Conservation (phyloP, 2,888 invertebrate genomes). For the Pandemis heparana region DNA sequence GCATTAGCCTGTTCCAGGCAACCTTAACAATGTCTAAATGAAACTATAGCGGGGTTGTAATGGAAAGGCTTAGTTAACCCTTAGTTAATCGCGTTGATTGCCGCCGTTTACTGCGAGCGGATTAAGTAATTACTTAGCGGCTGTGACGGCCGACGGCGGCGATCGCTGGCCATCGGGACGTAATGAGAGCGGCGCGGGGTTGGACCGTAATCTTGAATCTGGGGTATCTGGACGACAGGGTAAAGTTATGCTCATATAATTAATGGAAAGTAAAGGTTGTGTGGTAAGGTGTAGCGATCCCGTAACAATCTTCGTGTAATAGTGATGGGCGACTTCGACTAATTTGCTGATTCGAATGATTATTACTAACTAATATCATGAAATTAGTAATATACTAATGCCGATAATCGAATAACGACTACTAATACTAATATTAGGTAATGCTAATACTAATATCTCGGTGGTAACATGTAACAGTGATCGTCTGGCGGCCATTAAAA, state of each 20-base stretch:
- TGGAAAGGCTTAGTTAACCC: slow-evolving; percentile 69
- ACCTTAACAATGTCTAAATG: slow-evolving; percentile 46
- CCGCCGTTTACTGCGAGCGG: slow-evolving; percentile 63
- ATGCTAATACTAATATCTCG: too few species aligned
- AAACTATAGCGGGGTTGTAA: slow-evolving; percentile 57
- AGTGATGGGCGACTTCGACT: too few species aligned
- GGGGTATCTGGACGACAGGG: neutral
- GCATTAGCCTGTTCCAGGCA: slow-evolving; percentile 26
- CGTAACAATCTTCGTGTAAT: too few species aligned
- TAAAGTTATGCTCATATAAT: neutral
- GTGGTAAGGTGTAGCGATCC: neutral
- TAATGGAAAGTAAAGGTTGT: neutral
- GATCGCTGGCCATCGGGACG: slow-evolving; percentile 25
- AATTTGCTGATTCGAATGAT: too few species aligned
- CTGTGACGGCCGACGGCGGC: slow-evolving; percentile 25
- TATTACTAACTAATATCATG: too few species aligned
- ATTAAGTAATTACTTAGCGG: slow-evolving; percentile 79
- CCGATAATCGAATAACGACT: too few species aligned
- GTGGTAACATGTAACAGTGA: neutral
- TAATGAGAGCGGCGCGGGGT: neutral
- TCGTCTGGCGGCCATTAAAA: neutral
- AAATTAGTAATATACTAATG: too few species aligned
- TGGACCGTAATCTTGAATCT: slow-evolving; percentile 1
- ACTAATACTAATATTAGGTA: too few species aligned
- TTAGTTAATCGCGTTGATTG: slow-evolving; percentile 80